Percentiles rank a stretch among this genome's conserved stretches.
Conservation (phyloP, 2,888 invertebrate species). For the Nipponacmea schrenckii region DNA sequence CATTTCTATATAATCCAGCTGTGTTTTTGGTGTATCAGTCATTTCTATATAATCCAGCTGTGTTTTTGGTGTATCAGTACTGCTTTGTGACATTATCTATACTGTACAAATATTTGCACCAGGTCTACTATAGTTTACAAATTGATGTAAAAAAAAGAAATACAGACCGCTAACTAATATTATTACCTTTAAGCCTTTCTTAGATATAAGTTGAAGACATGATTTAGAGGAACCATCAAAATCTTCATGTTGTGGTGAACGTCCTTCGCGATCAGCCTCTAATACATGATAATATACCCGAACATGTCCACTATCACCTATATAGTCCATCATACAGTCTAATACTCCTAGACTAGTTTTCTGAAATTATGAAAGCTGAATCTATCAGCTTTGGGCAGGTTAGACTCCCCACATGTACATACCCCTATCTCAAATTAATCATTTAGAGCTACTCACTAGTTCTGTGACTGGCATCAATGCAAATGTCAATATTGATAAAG, state of each 20-base stretch:
- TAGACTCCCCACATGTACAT: no score
- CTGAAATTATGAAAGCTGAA: conserved; percentile 29
- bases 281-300: conserved; percentile 51
- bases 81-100: no score
- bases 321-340: conserved; percentile 54
- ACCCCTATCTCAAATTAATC: not conserved
- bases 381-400: not conserved
- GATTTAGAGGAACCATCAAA: conserved; percentile 48
- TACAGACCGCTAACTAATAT: no score
- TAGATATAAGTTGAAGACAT: conserved; percentile 52
- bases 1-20: no score
- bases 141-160: not conserved
- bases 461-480: not conserved
- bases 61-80: no score
- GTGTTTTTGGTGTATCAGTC: no score
- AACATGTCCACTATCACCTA: conserved; percentile 40
- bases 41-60: no score
- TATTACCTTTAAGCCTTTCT: conserved; percentile 50
- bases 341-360: conserved; percentile 50
- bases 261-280: conserved; percentile 50
- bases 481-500: not conserved
- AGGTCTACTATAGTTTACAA: no score
- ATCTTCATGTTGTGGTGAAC: conserved; percentile 42
- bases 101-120: no score
- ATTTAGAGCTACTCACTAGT: not conserved